phyloP scores from a whole-genome alignment of 2,113 vertebrate genomes.

The Poicephalus gulielmi region DNA sequence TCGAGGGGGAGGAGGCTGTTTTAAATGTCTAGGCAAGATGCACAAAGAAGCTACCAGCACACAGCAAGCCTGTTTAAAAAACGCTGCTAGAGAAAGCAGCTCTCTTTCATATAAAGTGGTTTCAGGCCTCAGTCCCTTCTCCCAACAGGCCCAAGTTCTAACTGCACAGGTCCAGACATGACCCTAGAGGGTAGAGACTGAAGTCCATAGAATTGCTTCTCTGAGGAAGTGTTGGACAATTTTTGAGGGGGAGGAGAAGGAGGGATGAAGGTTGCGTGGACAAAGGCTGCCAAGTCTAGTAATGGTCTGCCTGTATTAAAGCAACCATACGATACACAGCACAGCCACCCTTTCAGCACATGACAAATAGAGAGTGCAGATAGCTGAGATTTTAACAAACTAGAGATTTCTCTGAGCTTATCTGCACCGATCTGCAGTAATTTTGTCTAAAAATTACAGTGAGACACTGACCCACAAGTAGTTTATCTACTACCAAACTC shows the following conservation, averaged over 20 bases:
- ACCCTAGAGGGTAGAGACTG: conserved; percentile 89
- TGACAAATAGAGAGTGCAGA: neutral
- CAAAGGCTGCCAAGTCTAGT: conserved; percentile 9
- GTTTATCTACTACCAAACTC: neutral
- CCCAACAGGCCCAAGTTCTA: conserved; percentile 90
- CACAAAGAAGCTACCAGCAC: conserved; percentile 84
- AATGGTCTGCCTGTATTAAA: conserved; percentile 30
- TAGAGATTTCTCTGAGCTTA: neutral
- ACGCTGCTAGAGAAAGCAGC: conserved; percentile 76
- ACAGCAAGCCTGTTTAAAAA: conserved; percentile 84
- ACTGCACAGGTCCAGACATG: conserved; percentile 93
- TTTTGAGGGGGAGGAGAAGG: conserved; percentile 53
- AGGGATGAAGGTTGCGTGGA: conserved; percentile 44
- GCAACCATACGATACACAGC: conserved; percentile 27
- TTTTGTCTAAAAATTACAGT: neutral
- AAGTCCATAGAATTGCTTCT: conserved; percentile 73
- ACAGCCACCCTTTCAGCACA: conserved; percentile 31
- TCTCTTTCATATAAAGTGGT: conserved; percentile 69
- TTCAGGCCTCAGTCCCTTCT: conserved; percentile 79
- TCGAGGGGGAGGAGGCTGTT: conserved; percentile 56
- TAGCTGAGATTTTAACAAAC: neutral
- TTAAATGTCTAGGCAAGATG: conserved; percentile 84
- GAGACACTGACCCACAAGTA: neutral
- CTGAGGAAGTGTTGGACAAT: conserved; percentile 52
- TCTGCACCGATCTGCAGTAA: neutral